Base-by-base conservation (phyloP, 2,113 vertebrate species). In the Casuarius casuarius region DNA sequence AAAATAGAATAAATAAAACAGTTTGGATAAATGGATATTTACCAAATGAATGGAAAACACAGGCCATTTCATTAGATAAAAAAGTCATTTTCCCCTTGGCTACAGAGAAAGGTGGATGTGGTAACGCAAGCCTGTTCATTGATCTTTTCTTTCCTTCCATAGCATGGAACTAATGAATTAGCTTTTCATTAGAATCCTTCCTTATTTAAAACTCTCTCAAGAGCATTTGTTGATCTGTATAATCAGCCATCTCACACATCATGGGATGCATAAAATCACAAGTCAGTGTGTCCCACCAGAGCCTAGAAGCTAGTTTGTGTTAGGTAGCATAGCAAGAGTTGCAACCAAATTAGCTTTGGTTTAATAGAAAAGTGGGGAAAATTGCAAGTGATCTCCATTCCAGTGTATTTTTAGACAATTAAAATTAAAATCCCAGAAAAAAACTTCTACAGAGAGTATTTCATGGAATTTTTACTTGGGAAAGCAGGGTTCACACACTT, bases 381-480 rank as follows among this genome's bases (percentile, higher is more conserved):
- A 78, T 5, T 25, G 38, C n/a, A 67, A 54, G n/a, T 75, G 87
- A 85, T 29, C n/a, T 38, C 7, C 4, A 83, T 48, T 40, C 4
- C 3, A 72, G 7, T 25, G 4, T 9, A 42, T 12, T 87, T 72
- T 25, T 3, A 44, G 17, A 12, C 31, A 54, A 58, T 56, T 46
- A 25, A 62, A 78, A 78, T 12, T 14, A 80, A 88, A 87, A 44
- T 16, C 71, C 4, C 25, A 42, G 17, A 1, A 25, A 58, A 52
- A n/a, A 8, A 0, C 14, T 11, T 2, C 28, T 2, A 4, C 12
- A 11, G 20, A 5, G 22, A 12, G 1, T 5, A 12, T 52, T 70
- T 83, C 52, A 26, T 38, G n/a, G 11, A 77, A 54, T 11, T 84
- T 87, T 80, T 40, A 9, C 71, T 35, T 66, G 20, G 22, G 35